These are phyloP conservation scores for Istiophorus platypterus DNA, from an alignment of 2,113 vertebrate genomes.

Conservation along the genomic window DNA sequence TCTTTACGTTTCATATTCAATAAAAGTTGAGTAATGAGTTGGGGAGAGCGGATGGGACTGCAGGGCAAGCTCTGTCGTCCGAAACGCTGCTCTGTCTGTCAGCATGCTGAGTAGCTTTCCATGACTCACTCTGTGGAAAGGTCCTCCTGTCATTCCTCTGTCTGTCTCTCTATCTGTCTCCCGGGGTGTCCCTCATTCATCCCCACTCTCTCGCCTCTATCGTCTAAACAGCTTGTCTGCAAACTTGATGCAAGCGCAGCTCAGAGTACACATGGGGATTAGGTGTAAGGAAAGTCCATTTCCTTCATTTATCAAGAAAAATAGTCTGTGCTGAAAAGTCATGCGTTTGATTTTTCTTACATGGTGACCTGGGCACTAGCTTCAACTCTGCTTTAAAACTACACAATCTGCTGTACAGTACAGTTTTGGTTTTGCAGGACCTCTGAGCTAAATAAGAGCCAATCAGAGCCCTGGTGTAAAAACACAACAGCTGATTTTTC, in stretches of 20 bases:
- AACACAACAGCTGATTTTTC: constrained; percentile 16
- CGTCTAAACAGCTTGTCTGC: constrained; percentile 45
- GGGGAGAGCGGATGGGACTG: constrained; percentile 60
- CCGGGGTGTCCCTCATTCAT: constrained; percentile 41
- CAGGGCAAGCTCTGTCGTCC: constrained; percentile 32
- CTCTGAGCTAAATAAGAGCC: constrained; percentile 7
- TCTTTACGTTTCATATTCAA: constrained; percentile 71
- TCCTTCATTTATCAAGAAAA: constrained; percentile 60
- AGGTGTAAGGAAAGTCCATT: constrained; percentile 62
- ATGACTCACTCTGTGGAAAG: constrained; percentile 76
- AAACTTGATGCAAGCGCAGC: constrained; percentile 38
- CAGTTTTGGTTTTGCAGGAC: constrained; percentile 25
- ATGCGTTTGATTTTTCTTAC: constrained; percentile 35
- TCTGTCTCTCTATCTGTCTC: constrained; percentile 42
- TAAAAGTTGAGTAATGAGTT: constrained; percentile 75
- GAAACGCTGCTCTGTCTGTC: constrained; percentile 31
- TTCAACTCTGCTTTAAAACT: constrained; percentile 14
- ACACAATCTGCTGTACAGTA: background rate
- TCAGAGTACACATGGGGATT: constrained; percentile 49
- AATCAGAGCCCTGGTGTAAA: background rate
- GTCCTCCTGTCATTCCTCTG: constrained; percentile 62
- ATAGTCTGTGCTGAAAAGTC: constrained; percentile 35
- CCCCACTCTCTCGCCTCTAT: constrained; percentile 39
- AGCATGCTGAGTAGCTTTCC: constrained; percentile 62
- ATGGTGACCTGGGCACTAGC: constrained; percentile 17